phyloP scores from a whole-genome alignment of 2,113 vertebrate species.

The Corvus hawaiiensis region DNA sequence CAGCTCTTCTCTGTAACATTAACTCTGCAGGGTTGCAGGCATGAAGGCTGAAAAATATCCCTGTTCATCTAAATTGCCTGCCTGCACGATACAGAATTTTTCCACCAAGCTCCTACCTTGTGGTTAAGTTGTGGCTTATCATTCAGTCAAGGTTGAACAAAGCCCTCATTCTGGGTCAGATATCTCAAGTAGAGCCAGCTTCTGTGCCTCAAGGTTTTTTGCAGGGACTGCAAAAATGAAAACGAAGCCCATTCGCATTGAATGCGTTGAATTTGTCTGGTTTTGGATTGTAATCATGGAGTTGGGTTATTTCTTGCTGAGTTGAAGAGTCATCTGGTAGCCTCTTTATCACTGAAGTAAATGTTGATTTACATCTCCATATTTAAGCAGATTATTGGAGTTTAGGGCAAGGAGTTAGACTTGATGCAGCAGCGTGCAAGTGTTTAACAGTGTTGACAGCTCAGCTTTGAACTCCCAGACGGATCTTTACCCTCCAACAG shows the following conservation, averaged over 20 bases:
- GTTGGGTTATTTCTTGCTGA: not conserved
- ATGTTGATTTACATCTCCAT: not conserved
- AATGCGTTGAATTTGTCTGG: rapidly evolving
- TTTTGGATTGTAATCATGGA: not conserved
- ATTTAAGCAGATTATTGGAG: not conserved
- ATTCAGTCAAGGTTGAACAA: not conserved
- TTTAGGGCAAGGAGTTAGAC: not conserved
- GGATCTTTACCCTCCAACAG: not conserved
- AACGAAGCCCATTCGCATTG: not conserved
- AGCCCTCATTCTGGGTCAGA: not conserved
- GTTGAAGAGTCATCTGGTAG: not conserved
- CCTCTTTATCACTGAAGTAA: not conserved
- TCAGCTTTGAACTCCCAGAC: not conserved
- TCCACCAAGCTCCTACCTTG: not conserved
- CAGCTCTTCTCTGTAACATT: not conserved
- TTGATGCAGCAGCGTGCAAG: not conserved
- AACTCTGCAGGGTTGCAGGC: not conserved
- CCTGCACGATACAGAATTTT: not conserved
- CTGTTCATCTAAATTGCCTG: not conserved
- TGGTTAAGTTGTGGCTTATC: not conserved
- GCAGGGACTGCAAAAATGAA: not conserved
- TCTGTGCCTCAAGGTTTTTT: not conserved
- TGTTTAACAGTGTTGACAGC: not conserved
- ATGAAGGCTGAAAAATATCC: not conserved
- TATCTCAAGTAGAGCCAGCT: not conserved